Evolutionary conservation across 1,140 invertebrate genomes (phyloP).

Genomic region (Dolichoris vasculosae): DNA sequence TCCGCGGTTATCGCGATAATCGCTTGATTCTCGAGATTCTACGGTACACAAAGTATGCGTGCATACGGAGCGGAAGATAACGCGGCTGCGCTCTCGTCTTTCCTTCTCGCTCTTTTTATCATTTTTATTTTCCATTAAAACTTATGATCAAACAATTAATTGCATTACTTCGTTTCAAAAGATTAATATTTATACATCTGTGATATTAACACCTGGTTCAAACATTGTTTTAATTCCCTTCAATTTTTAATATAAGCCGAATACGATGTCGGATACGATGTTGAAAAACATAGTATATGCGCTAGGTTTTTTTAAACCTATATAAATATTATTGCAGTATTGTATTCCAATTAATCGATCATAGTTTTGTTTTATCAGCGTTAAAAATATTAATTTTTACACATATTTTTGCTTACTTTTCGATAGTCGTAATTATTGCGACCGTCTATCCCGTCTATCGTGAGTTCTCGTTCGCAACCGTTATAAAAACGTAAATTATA

Average conservation of each 20-base stretch:
- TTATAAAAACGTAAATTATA: conserved; percentile 3
- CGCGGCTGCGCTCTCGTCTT: not conserved
- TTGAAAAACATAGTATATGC: not conserved
- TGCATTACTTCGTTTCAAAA: conserved; percentile 18
- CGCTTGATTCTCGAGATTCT: conserved; percentile 26
- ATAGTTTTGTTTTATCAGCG: conserved; percentile 12
- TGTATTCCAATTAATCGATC: conserved; percentile 7
- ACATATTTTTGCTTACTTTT: not conserved
- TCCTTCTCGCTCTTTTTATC: not conserved
- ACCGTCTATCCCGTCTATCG: not conserved
- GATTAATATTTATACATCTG: conserved; percentile 23
- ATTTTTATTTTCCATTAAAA: conserved; percentile 13
- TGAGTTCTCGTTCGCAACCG: not conserved
- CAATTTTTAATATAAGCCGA: not conserved
- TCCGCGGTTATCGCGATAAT: conserved; percentile 46
- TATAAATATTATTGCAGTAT: not conserved
- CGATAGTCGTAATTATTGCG: not conserved
- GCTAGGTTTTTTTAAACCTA: not conserved
- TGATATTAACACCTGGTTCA: conserved; percentile 15
- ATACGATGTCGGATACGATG: not conserved
- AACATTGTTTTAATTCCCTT: conserved; percentile 17
- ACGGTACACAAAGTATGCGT: not conserved
- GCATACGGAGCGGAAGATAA: conserved; percentile 22
- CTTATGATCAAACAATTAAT: conserved; percentile 29
- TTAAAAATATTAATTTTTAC: not conserved